Percentiles rank a stretch among this genome's conserved stretches.
Conservation (phyloP, 2,113 vertebrate species). For the Menidia beryllina region DNA sequence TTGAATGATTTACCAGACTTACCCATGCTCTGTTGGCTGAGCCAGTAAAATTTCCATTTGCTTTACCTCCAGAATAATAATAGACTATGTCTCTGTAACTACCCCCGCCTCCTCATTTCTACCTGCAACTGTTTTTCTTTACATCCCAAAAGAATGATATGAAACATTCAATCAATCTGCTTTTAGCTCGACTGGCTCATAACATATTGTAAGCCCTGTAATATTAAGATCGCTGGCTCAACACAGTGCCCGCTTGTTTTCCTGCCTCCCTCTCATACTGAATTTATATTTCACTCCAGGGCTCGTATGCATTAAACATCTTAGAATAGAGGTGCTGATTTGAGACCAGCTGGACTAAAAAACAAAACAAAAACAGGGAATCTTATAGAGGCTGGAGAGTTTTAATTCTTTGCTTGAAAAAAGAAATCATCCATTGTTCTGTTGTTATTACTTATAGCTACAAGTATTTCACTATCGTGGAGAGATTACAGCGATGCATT, state of each 20-base stretch:
- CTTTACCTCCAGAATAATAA: slow-evolving; percentile 36
- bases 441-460: background rate
- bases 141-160: slow-evolving; percentile 24
- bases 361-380: background rate
- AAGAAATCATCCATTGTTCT: background rate
- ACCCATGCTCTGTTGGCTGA: slow-evolving; percentile 36
- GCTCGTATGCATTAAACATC: slow-evolving; percentile 56
- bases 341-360: slow-evolving; percentile 29
- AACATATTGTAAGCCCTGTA: slow-evolving; percentile 37
- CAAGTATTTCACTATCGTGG: background rate
- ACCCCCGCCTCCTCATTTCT: slow-evolving; percentile 33
- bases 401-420: slow-evolving; percentile 12
- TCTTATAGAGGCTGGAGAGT: background rate
- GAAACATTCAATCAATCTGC: slow-evolving; percentile 22
- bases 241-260: slow-evolving; percentile 25
- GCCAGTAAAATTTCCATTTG: slow-evolving; percentile 47
- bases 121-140: slow-evolving; percentile 10
- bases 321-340: slow-evolving; percentile 40
- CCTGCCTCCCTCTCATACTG: slow-evolving; percentile 30
- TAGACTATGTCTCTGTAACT: slow-evolving; percentile 23
- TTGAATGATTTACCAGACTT: slow-evolving; percentile 60
- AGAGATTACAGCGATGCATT: slow-evolving; percentile 13
- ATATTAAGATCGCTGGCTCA: slow-evolving; percentile 30
- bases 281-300: slow-evolving; percentile 51
- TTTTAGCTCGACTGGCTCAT: slow-evolving; percentile 35